These are phyloP conservation scores for Lumbricus terrestris DNA, from an alignment of 2,888 invertebrate species.

Conservation along the genomic window DNA sequence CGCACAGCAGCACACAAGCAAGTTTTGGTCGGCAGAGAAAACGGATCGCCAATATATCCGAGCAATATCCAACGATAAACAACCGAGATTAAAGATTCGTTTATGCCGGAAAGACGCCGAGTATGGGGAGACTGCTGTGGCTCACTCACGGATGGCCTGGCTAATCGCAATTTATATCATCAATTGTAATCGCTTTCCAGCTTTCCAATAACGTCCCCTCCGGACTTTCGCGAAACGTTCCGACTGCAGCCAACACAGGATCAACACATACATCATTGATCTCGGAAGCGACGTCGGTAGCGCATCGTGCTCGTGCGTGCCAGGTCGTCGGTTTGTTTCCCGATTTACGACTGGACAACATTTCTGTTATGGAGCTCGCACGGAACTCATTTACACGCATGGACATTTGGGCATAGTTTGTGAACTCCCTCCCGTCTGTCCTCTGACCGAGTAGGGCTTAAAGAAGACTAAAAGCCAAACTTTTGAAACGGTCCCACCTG, in stretches of 20 bases:
- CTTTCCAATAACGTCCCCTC: not conserved
- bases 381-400: no score
- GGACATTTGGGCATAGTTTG: no score
- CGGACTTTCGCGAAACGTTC: not conserved
- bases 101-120: not conserved
- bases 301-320: not conserved
- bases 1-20: no score
- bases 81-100: not conserved
- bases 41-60: not conserved
- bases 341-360: no score
- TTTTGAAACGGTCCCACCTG: no score
- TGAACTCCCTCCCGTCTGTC: no score
- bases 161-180: not conserved
- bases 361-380: no score
- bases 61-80: not conserved
- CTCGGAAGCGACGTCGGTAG: not conserved
- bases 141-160: not conserved
- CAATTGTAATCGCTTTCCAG: not conserved
- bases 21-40: not conserved
- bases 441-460: no score
- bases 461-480: no score
- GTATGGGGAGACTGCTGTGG: no score
- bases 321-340: not conserved
- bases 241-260: not conserved
- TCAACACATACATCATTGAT: not conserved